Evolutionary conservation across 2,888 invertebrate genomes (phyloP), one percentile per base, ranked within the genome.

Genomic region (Drosophila lutescens): DNA sequence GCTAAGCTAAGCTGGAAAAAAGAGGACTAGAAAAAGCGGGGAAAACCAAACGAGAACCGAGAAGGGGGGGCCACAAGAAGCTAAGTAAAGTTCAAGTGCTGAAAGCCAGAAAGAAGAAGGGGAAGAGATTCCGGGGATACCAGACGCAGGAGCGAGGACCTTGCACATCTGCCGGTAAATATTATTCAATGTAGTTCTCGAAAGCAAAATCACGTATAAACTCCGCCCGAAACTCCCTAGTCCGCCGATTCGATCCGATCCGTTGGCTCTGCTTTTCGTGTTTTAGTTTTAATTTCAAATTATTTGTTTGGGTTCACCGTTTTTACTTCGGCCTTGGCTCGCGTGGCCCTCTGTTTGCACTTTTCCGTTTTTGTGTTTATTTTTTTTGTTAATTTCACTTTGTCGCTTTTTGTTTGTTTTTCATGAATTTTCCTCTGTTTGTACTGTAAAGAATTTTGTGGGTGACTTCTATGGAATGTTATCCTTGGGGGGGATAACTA

Each of bases 121-220:
- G 13, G 17, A 44, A 44, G 34, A 32, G 6, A 26, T 26, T 26
- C 26, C 5, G 1, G 26, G 26, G 6, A 61, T 55, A 60, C n/a
- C 43, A 23, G 32, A 8, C 20, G 13, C 20, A n/a, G 15, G 17
- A 20, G 26, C 38, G 43, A 9, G 40, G 23, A 41, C 30, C 40
- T 20, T 54, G 62, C 41, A 55, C 50, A 36, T 34, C 73, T 73
- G 61, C 54, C 65, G 57, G 73, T 73, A 77, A 80, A 80, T 77
- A 78, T 61, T 69, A 80, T 80, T 79, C 76, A 76, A 76, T 79
- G 80, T 79, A 77, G 79, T 74, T 80, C 76, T 67, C 62, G 55
- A 75, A 75, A 71, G 73, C 57, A 73, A 77, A 78, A 73, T 74
- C 74, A 80, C 80, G 79, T 78, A 75, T 77, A 60, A 43, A 53